These are phyloP conservation scores for Lucinisca nassula DNA, from an alignment of 2,888 invertebrate genomes.

Conservation along the genomic window DNA sequence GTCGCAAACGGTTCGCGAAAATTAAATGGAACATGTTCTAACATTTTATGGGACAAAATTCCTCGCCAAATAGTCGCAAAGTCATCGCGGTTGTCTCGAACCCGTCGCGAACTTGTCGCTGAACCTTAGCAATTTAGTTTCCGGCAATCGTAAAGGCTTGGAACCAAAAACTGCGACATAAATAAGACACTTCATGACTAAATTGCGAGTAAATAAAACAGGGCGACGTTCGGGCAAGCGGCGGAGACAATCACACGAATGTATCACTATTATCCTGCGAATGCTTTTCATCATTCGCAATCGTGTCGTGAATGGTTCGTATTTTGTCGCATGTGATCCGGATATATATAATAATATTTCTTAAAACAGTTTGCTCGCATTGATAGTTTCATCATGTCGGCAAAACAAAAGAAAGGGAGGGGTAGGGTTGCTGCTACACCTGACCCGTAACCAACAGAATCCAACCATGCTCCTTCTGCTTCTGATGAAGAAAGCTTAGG, in stretches of 20 bases:
- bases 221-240: background rate
- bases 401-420: background rate
- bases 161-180: background rate
- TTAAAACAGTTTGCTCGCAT: background rate
- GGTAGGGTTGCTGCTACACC: conserved; percentile 5
- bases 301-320: too few species aligned
- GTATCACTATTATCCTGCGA: background rate
- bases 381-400: background rate
- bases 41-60: too few species aligned
- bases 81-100: background rate
- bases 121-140: too few species aligned
- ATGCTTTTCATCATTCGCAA: background rate
- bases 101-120: background rate
- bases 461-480: too few species aligned
- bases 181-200: background rate
- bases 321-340: too few species aligned
- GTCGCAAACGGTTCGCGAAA: background rate
- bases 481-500: background rate
- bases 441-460: background rate
- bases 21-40: background rate
- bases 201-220: background rate
- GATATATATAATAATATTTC: too few species aligned
- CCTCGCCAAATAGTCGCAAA: too few species aligned
- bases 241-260: background rate
- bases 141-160: background rate